These are phyloP conservation scores for Diarsia dahlii DNA, from an alignment of 2,888 invertebrate species.

Conservation along the genomic window DNA sequence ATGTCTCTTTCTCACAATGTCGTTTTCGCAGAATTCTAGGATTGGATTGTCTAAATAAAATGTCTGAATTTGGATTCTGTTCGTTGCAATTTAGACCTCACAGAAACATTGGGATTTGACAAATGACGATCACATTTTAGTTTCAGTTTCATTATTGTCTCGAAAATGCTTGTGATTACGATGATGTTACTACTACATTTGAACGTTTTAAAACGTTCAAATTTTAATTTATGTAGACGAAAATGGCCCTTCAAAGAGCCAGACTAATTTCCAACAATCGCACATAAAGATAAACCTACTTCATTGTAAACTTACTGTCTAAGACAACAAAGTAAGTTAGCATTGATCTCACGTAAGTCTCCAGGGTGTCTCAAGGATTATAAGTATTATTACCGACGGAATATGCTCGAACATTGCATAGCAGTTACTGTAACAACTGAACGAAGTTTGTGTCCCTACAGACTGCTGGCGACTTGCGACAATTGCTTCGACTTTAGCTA, in stretches of 20 bases:
- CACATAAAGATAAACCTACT: not conserved
- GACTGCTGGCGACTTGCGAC: constrained; percentile 10
- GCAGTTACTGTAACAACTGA: constrained; percentile 6
- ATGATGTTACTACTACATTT: not conserved
- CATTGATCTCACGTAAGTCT: not conserved
- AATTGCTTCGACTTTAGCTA: constrained; percentile 25
- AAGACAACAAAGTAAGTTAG: not conserved
- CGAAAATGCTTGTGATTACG: not conserved
- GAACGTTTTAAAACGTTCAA: not conserved
- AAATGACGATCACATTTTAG: not conserved
- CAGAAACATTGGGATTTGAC: too few relatives aligned
- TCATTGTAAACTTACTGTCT: not conserved
- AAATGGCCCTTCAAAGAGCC: not conserved
- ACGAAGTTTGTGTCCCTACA: constrained; percentile 21
- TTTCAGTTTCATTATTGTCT: not conserved
- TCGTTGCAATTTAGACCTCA: not conserved
- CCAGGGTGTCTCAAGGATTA: not conserved
- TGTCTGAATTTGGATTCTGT: too few relatives aligned
- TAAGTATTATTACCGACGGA: not conserved
- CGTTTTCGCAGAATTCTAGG: too few relatives aligned
- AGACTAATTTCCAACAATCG: not conserved
- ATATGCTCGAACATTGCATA: constrained; percentile 4
- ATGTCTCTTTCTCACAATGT: too few relatives aligned
- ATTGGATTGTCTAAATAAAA: too few relatives aligned
- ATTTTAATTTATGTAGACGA: too few relatives aligned